Evolutionary conservation across 2,113 vertebrate species (phyloP).

Genomic region (Dicerorhinus sumatrensis): DNA sequence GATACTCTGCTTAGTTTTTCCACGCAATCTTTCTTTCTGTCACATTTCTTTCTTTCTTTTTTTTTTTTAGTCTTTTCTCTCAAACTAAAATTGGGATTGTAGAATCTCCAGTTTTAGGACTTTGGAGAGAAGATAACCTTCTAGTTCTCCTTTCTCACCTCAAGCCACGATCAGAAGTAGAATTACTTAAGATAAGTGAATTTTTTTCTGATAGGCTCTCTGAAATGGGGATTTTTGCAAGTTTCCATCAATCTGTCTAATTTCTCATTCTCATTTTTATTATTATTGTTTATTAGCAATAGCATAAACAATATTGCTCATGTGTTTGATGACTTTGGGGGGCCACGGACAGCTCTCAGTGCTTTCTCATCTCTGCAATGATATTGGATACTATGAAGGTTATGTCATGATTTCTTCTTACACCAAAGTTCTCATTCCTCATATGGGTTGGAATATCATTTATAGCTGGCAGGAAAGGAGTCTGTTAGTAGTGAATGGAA

Average conservation of each 20-base stretch:
- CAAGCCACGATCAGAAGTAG: background rate
- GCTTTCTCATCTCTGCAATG: background rate
- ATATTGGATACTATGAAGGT: background rate
- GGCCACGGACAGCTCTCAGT: background rate
- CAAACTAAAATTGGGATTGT: background rate
- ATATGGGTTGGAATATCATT: background rate
- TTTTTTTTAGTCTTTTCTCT: background rate
- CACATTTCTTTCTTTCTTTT: background rate
- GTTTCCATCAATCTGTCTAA: background rate
- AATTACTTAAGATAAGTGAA: background rate
- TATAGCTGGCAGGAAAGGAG: background rate
- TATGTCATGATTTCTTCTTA: background rate
- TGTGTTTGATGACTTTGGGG: background rate
- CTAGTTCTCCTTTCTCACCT: background rate
- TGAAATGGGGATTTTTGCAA: background rate
- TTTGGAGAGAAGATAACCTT: background rate
- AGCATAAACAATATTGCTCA: background rate
- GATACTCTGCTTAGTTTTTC: background rate
- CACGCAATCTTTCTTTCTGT: background rate
- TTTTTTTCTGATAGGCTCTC: background rate
- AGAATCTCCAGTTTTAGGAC: background rate
- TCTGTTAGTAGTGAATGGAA: background rate
- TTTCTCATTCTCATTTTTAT: background rate
- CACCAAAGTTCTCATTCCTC: background rate
- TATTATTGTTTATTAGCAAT: background rate